phyloP scores from a whole-genome alignment of 2,113 vertebrate species.

The Macquaria ambigua region DNA sequence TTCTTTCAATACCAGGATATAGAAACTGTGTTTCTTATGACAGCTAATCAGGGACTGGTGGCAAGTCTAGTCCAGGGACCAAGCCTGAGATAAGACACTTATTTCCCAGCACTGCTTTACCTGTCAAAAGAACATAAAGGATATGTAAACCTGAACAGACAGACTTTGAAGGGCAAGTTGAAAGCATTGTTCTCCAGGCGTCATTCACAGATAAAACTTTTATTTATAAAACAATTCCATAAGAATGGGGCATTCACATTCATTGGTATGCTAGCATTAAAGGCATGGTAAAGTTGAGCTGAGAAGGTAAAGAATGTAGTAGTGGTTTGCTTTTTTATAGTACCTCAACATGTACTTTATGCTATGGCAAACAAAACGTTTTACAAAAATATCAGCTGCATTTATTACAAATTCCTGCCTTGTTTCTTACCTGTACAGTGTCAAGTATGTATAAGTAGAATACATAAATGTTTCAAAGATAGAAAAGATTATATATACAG shows the following conservation, averaged over 20 bases:
- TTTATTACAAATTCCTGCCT: slow-evolving; percentile 76
- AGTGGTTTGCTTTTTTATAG: slow-evolving; percentile 43
- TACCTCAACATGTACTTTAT: slow-evolving; percentile 52
- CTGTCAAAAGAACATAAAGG: slow-evolving; percentile 47
- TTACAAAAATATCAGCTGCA: slow-evolving; percentile 71
- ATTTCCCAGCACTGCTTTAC: slow-evolving; percentile 18
- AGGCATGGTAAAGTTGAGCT: slow-evolving; percentile 68
- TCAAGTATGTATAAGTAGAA: slow-evolving; percentile 64
- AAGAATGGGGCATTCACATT: slow-evolving; percentile 81
- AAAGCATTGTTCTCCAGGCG: slow-evolving; percentile 33
- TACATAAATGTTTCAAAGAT: slow-evolving; percentile 65
- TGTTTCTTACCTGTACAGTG: slow-evolving; percentile 69
- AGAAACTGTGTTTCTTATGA: slow-evolving; percentile 51
- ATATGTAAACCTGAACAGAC: slow-evolving; percentile 17
- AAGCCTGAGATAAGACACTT: slow-evolving; percentile 50
- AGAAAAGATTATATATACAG: slow-evolving; percentile 67
- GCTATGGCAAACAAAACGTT: slow-evolving; percentile 45
- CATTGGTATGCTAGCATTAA: slow-evolving; percentile 84
- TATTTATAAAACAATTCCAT: slow-evolving; percentile 81
- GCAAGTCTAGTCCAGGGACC: slow-evolving; percentile 42
- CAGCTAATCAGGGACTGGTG: slow-evolving; percentile 62
- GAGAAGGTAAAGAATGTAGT: slow-evolving; percentile 24
- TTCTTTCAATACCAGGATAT: slow-evolving; percentile 19
- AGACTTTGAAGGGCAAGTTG: slow-evolving; percentile 30
- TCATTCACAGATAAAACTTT: slow-evolving; percentile 74